Percentiles rank a stretch among this genome's conserved stretches.
phyloP scores from a whole-genome alignment of 1,140 invertebrate genomes.

The Orius insidiosus region DNA sequence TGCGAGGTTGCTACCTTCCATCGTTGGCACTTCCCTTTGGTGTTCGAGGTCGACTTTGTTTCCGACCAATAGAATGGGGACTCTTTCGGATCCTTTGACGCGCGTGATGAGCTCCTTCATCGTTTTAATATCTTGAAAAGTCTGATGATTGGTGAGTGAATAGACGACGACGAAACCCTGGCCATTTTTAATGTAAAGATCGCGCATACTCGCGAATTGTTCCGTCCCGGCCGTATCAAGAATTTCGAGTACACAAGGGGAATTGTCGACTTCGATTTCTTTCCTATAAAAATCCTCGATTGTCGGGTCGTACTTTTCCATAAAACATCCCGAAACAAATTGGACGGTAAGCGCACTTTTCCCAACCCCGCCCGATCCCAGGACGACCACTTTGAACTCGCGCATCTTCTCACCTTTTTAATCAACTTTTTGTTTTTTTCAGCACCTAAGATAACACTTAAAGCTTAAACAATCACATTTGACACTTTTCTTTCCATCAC shows the following conservation, averaged over 20 bases:
- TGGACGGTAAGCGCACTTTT: slow-evolving; percentile 97
- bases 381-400: slow-evolving; percentile 97
- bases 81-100: slow-evolving; percentile 89
- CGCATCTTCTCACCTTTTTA: too few species aligned
- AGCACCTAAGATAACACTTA: background rate
- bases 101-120: slow-evolving; percentile 98
- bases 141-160: slow-evolving; percentile 80
- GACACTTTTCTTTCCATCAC: background rate
- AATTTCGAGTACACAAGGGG: slow-evolving; percentile 97
- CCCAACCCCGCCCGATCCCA: slow-evolving; percentile 96
- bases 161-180: slow-evolving; percentile 98
- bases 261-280: slow-evolving; percentile 96
- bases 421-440: slow-evolving; percentile 2
- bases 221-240: slow-evolving; percentile 90
- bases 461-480: slow-evolving; percentile 2
- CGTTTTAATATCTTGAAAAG: slow-evolving; percentile 93
- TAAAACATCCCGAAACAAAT: slow-evolving; percentile 97
- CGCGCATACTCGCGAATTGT: slow-evolving; percentile 99
- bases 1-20: slow-evolving; percentile 53
- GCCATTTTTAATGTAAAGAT: slow-evolving; percentile 96
- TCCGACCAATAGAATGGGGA: slow-evolving; percentile 85
- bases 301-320: slow-evolving; percentile 99
- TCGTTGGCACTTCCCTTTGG: slow-evolving; percentile 74
- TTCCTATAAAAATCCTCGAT: slow-evolving; percentile 99
- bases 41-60: slow-evolving; percentile 94